Percentiles rank a stretch among this genome's conserved stretches.
Conservation (phyloP, 2,113 vertebrate genomes). For the Microcebus ravelobensis region DNA sequence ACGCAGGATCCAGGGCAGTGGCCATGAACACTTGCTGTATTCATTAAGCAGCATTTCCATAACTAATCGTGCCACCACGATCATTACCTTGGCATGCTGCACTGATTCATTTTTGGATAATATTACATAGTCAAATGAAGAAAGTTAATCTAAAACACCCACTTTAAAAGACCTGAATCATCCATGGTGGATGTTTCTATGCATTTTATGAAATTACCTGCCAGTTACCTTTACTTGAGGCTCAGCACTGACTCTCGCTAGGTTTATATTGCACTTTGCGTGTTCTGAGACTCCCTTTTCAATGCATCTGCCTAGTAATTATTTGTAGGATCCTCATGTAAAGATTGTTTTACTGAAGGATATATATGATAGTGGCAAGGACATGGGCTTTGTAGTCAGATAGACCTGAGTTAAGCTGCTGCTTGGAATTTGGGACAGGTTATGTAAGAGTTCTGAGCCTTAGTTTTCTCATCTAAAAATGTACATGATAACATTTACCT, state of each 20-base stretch:
- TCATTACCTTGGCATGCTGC: neutral
- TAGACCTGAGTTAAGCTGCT: neutral
- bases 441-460: neutral
- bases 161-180: neutral
- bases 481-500: constrained; percentile 15
- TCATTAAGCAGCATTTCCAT: constrained; percentile 37
- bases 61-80: neutral
- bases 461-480: constrained; percentile 36
- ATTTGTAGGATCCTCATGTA: neutral
- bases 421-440: neutral
- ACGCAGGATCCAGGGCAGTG: neutral
- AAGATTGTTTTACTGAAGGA: neutral
- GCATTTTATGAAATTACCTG: neutral
- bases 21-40: neutral
- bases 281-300: neutral
- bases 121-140: neutral
- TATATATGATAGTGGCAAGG: neutral
- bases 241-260: neutral
- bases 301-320: neutral
- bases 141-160: constrained; percentile 3
- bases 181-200: neutral
- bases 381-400: neutral
- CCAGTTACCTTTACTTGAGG: neutral
- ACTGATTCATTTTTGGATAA: constrained; percentile 18
- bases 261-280: neutral